A percentile compares a stretch with the other conserved stretches of the same genome.
phyloP scores from a whole-genome alignment of 2,888 invertebrate species.

The Poecilobothrus nobilitatus region DNA sequence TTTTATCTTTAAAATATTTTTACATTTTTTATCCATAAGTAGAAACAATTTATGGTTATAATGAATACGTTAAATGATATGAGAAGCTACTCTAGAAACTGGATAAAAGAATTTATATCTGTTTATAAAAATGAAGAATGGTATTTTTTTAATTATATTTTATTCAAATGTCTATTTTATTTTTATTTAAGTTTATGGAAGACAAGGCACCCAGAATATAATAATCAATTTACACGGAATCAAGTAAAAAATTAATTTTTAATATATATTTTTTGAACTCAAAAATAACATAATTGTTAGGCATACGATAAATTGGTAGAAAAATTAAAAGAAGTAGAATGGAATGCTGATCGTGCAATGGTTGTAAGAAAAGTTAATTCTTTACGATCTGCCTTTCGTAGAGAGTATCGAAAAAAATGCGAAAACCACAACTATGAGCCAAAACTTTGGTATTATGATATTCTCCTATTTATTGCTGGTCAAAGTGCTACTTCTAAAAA shows the following conservation, averaged over 20 bases:
- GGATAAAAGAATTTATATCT: conserved; percentile 41
- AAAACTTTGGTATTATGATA: conserved; percentile 41
- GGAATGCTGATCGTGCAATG: conserved; percentile 40
- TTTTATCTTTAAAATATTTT: too few species aligned
- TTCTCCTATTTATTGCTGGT: conserved; percentile 39
- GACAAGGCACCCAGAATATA: conserved; percentile 41
- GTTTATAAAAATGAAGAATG: conserved; percentile 40
- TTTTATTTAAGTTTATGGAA: conserved; percentile 31
- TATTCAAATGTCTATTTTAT: background rate
- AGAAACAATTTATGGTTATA: conserved; percentile 17
- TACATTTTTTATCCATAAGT: too few species aligned
- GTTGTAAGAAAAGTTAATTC: conserved; percentile 43
- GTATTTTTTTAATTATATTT: background rate
- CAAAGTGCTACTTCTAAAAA: conserved; percentile 38
- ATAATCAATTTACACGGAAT: conserved; percentile 30
- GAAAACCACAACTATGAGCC: conserved; percentile 37
- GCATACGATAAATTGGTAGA: conserved; percentile 41
- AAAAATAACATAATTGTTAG: conserved; percentile 28
- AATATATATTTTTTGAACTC: too few species aligned
- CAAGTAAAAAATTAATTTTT: conserved; percentile 7
- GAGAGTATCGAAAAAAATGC: conserved; percentile 37
- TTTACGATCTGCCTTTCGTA: conserved; percentile 38
- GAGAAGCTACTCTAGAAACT: conserved; percentile 40
- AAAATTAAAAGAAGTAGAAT: conserved; percentile 41
- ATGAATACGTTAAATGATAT: conserved; percentile 35